Conservation (phyloP, 2,888 invertebrate genomes). For the Lasioglossum marginatum region DNA sequence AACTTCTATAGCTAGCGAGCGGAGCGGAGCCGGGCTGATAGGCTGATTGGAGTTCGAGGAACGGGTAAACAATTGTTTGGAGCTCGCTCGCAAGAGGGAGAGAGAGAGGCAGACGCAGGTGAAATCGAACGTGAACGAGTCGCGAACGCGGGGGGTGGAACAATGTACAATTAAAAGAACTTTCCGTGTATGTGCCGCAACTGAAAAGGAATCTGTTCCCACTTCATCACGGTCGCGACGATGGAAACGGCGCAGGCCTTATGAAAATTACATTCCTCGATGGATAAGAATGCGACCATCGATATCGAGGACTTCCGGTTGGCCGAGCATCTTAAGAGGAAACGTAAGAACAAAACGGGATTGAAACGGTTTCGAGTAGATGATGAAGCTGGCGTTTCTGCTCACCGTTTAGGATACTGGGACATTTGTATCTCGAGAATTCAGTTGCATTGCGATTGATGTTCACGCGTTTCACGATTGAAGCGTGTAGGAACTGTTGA, state of each 20-base stretch:
- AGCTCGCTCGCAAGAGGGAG: background rate
- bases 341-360: background rate
- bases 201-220: background rate
- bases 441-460: background rate
- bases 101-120: background rate
- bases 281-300: background rate
- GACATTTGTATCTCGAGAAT: background rate
- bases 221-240: background rate
- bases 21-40: background rate
- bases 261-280: background rate
- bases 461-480: background rate
- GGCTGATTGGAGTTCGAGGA: conserved; percentile 15
- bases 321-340: background rate
- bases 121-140: conserved; percentile 1
- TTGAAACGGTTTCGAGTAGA: background rate
- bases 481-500: background rate
- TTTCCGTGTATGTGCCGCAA: background rate
- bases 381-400: background rate
- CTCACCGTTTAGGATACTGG: no score
- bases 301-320: background rate
- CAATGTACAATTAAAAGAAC: conserved; percentile 13
- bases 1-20: background rate
- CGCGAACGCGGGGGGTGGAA: background rate
- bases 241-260: background rate
- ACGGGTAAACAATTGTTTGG: conserved; percentile 3